Percentiles rank a stretch among this genome's conserved stretches.
These are phyloP conservation scores for Drosophila helvetica DNA, from an alignment of 2,888 invertebrate species.

Conservation along the genomic window DNA sequence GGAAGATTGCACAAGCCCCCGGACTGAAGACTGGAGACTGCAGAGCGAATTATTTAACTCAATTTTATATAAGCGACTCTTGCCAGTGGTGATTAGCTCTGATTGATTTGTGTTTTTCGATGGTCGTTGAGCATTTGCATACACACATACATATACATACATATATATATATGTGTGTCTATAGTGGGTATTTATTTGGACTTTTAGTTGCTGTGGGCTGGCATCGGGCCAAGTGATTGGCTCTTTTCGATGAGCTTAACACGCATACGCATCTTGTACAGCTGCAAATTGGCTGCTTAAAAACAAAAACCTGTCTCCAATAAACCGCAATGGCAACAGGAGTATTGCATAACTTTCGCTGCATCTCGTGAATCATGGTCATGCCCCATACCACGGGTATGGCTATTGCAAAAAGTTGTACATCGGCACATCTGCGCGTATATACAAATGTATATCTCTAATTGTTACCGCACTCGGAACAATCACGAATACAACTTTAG, in stretches of 20 bases:
- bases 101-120: constrained; percentile 67
- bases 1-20: constrained; percentile 31
- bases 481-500: constrained; percentile 10
- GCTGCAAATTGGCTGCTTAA: constrained; percentile 33
- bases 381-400: constrained; percentile 37
- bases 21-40: neutral
- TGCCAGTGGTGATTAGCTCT: constrained; percentile 56
- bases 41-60: constrained; percentile 7
- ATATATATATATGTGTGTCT: neutral
- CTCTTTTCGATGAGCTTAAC: constrained; percentile 1
- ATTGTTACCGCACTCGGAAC: constrained; percentile 30
- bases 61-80: constrained; percentile 26
- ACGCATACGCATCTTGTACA: constrained; percentile 30
- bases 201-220: constrained; percentile 5
- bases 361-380: constrained; percentile 41
- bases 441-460: constrained; percentile 8
- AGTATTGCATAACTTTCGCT: constrained; percentile 70
- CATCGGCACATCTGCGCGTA: neutral
- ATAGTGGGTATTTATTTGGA: too few species aligned
- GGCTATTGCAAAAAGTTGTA: neutral
- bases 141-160: constrained; percentile 1
- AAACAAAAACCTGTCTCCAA: constrained; percentile 49
- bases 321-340: constrained; percentile 31
- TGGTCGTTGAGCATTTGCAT: constrained; percentile 39
- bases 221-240: constrained; percentile 1